These are phyloP conservation scores for Agraylea sexmaculata DNA, from an alignment of 1,140 invertebrate genomes.

Conservation along the genomic window DNA sequence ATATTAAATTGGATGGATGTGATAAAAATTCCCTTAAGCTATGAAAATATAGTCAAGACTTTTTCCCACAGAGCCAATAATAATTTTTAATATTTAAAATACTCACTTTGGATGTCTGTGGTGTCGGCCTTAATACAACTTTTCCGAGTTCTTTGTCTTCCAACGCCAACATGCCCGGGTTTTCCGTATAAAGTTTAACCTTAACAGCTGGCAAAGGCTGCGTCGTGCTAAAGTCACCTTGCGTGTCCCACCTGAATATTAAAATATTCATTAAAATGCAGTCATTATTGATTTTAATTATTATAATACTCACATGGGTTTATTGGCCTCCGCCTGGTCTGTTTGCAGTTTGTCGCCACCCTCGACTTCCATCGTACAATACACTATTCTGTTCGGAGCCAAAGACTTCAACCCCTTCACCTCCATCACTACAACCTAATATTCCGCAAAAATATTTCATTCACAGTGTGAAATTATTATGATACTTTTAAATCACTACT, in stretches of 20 bases:
- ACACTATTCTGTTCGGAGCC: constrained; percentile 93
- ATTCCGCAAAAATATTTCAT: too few species aligned
- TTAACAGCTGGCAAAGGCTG: constrained; percentile 95
- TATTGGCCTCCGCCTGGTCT: constrained; percentile 97
- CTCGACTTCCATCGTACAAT: constrained; percentile 99
- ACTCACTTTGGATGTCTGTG: constrained; percentile 71
- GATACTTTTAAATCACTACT: too few species aligned
- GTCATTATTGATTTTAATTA: constrained; percentile 3
- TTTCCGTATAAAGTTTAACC: constrained; percentile 95
- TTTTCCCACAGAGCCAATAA: too few species aligned
- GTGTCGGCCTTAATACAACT: constrained; percentile 84
- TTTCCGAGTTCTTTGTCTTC: constrained; percentile 98
- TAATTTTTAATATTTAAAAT: background rate
- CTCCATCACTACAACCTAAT: constrained; percentile 92
- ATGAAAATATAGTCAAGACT: too few species aligned
- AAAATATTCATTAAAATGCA: background rate
- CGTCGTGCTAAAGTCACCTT: constrained; percentile 97
- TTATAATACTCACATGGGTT: constrained; percentile 72
- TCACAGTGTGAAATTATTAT: too few species aligned
- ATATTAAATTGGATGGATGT: too few species aligned
- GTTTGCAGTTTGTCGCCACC: constrained; percentile 97
- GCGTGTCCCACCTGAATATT: constrained; percentile 80
- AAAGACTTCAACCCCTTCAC: constrained; percentile 95
- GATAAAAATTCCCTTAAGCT: too few species aligned
- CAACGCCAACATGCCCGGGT: constrained; percentile 90